Conservation (phyloP, 2,113 vertebrate species). For the Nycticryphes semicollaris region DNA sequence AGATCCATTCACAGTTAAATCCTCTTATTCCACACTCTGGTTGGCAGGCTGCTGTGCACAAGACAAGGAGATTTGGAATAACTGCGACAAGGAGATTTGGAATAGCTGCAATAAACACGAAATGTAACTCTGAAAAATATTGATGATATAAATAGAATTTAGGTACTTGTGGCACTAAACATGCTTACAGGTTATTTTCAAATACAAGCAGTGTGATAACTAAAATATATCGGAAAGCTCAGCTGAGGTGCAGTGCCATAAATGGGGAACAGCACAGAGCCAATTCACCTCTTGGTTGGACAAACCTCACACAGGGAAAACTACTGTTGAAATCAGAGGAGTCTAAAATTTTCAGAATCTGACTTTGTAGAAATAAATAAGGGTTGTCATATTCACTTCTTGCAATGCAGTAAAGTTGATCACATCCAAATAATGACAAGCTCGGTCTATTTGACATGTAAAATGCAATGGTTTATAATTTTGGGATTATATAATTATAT, state of each 20-base stretch:
- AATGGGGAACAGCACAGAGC: background rate
- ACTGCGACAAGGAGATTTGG: background rate
- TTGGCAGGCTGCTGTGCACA: background rate
- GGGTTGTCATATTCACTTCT: background rate
- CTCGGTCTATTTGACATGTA: background rate
- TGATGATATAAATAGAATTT: background rate
- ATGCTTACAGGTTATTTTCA: background rate
- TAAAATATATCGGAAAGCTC: background rate
- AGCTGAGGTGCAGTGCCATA: background rate
- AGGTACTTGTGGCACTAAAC: background rate
- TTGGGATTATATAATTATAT: too few relatives aligned
- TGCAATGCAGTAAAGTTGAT: background rate
- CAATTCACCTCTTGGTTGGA: background rate
- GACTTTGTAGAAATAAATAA: background rate
- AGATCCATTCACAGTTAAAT: background rate
- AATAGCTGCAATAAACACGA: background rate
- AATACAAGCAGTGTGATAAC: background rate
- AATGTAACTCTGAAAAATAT: background rate
- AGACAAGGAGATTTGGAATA: background rate
- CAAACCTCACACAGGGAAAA: background rate
- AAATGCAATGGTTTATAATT: background rate
- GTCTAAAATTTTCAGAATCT: background rate
- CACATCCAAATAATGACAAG: background rate
- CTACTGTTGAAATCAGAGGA: background rate
- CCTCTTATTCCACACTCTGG: background rate